Evolutionary conservation across 2,797 vertebrate genomes (phyloP), one percentile per base, ranked within the genome.

Genomic region (Trachurus trachurus): DNA sequence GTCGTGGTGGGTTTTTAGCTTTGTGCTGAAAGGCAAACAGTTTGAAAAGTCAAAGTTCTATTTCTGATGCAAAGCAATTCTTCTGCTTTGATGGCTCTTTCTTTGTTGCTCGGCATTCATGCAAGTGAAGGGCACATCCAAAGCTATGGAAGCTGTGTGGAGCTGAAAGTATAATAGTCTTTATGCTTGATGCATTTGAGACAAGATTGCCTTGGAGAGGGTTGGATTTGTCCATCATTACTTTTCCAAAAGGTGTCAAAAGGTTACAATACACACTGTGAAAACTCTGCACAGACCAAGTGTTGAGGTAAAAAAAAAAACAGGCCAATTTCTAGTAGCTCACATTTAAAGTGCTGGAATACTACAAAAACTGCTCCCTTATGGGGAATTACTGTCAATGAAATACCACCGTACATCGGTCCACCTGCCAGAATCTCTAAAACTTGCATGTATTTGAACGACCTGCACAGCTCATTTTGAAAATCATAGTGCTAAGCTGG

Each of bases 1-100:
- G 0, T 99, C 98, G 0, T 99, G 97, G 91, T 97, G 86, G 0
- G 98, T 98, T 94, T 96, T 97, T 76, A 95, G 31, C 64, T 96
- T 99, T 76, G 96, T 97, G 93, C 98, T 99, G 89, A 81, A 91
- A 92, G 54, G 31, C 52, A 92, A 87, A 84, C 5, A 74, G 9
- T n/a, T 49, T 45, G 9, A 71, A 71, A 69, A 78, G 74, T 80
- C 57, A 68, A 52, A 81, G 40, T 22, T 78, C 34, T 39, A 17
- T 69, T 81, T 44, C 11, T 22, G 74, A 85, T 67, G 21, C 39
- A 63, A 66, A 80, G 16, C 19, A 57, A 53, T 77, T 31, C 63
- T 52, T 21, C 57, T 50, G 59, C 42, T 73, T 72, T 56, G 47
- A 49, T 53, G 52, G 61, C 45, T 74, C n/a, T 52, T 45, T 76